Percentiles rank a stretch among this genome's conserved stretches.
Evolutionary conservation across 2,888 invertebrate genomes (phyloP).

Genomic region (Amblyjoppa proteus): DNA sequence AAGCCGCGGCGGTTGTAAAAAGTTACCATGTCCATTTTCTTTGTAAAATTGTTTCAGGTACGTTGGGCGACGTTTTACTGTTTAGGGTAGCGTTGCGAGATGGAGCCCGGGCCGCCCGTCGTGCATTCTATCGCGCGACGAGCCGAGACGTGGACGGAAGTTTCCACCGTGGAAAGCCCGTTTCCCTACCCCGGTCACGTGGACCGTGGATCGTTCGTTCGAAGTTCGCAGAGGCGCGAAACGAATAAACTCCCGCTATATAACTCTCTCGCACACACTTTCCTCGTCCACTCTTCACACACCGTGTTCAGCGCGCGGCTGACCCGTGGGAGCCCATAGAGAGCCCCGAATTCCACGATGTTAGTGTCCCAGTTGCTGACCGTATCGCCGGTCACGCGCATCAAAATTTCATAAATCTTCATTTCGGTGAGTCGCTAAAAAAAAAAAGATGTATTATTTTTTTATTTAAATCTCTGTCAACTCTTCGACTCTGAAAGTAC

Average conservation of each 20-base stretch:
- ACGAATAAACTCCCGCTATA: slow-evolving; percentile 67
- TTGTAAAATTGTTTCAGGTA: slow-evolving; percentile 65
- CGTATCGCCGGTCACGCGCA: background rate
- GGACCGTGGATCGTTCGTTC: slow-evolving; percentile 68
- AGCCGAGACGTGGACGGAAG: slow-evolving; percentile 31
- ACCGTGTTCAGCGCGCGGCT: background rate
- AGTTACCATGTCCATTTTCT: slow-evolving; percentile 45
- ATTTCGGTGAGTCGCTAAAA: too few relatives aligned
- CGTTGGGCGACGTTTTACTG: slow-evolving; percentile 58
- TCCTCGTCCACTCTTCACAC: background rate
- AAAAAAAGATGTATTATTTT: too few relatives aligned
- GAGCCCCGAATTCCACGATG: background rate
- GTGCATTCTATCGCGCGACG: slow-evolving; percentile 56
- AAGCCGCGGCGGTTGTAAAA: background rate
- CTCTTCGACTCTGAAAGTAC: too few relatives aligned
- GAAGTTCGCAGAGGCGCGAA: slow-evolving; percentile 69
- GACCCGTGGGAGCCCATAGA: background rate
- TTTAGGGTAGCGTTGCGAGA: slow-evolving; percentile 52
- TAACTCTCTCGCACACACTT: background rate
- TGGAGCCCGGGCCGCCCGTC: background rate
- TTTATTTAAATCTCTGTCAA: too few relatives aligned
- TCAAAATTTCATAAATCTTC: too few relatives aligned
- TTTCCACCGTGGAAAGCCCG: slow-evolving; percentile 33
- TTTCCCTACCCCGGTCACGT: slow-evolving; percentile 70
- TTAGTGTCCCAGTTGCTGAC: slow-evolving; percentile 27